These are phyloP conservation scores for Falco peregrinus DNA, from an alignment of 2,797 vertebrate genomes.

Conservation along the genomic window DNA sequence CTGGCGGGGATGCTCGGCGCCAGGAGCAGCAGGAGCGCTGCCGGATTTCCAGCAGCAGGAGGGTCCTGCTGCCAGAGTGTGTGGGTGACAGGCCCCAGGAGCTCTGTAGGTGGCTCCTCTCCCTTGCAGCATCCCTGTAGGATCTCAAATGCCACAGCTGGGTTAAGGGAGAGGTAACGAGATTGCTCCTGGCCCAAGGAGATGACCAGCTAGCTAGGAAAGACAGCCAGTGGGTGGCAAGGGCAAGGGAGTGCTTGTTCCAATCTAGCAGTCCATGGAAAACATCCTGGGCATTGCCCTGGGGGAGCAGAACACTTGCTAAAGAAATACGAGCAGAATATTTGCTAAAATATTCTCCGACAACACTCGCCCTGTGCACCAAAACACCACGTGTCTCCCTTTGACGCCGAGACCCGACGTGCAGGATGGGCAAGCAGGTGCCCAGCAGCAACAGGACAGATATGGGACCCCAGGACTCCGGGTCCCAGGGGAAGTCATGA, in stretches of 20 bases:
- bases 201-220: not conserved
- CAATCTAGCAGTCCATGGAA: rapidly evolving
- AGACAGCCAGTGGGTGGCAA: rapidly evolving
- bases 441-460: not conserved
- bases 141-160: rapidly evolving
- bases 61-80: not conserved
- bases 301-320: not conserved
- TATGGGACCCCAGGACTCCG: rapidly evolving
- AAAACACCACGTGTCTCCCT: rapidly evolving
- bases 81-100: not conserved
- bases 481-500: not conserved
- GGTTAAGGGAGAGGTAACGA: not conserved
- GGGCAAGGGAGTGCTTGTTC: not conserved
- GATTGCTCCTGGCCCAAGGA: not conserved
- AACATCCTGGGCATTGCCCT: not conserved
- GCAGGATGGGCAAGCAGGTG: not conserved
- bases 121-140: not conserved
- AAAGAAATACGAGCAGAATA: not conserved
- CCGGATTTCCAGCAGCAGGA: not conserved
- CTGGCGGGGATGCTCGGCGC: not conserved
- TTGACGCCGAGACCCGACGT: rapidly evolving
- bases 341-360: not conserved
- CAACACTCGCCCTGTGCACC: rapidly evolving
- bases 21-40: not conserved
- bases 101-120: not conserved